Conservation (phyloP, 2,888 invertebrate species). For the Zootermopsis nevadensis region DNA sequence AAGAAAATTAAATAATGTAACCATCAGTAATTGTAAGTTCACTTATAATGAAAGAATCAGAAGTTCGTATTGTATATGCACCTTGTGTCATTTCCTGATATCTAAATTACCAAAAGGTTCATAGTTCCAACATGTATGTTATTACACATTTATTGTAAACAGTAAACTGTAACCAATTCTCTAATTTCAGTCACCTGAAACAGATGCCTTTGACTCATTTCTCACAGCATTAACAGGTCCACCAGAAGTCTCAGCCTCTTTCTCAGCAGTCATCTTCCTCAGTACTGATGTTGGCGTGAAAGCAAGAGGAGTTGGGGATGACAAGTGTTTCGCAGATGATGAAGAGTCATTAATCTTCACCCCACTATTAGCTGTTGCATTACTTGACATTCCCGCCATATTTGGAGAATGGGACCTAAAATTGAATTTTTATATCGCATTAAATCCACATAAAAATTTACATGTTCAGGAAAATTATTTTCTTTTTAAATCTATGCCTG, state of each 20-base stretch:
- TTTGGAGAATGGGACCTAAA: conserved; percentile 49
- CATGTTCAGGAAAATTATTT: too few relatives aligned
- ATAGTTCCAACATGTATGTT: background rate
- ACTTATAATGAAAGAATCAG: too few relatives aligned
- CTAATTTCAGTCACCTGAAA: conserved; percentile 18
- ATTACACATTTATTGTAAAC: too few relatives aligned
- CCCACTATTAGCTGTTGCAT: background rate
- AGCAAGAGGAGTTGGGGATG: conserved; percentile 79
- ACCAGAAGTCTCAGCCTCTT: conserved; percentile 72
- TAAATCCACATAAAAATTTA: too few relatives aligned
- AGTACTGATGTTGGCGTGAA: conserved; percentile 95
- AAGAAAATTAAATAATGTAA: too few relatives aligned
- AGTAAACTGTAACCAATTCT: background rate
- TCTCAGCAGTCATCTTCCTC: conserved; percentile 93
- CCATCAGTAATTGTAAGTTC: too few relatives aligned
- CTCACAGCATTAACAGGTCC: conserved; percentile 10
- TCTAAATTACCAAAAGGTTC: background rate
- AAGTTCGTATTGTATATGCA: background rate
- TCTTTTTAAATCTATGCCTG: too few relatives aligned
- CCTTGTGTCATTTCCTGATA: background rate
- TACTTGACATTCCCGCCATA: conserved; percentile 32
- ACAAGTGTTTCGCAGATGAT: conserved; percentile 65
- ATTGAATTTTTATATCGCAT: too few relatives aligned
- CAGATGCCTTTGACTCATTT: conserved; percentile 31
- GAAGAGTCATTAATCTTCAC: conserved; percentile 37